Percentiles rank a stretch among this genome's conserved stretches.
These are phyloP conservation scores for Myoxocephalus aenaeus DNA, from an alignment of 2,797 vertebrate species.

Conservation along the genomic window DNA sequence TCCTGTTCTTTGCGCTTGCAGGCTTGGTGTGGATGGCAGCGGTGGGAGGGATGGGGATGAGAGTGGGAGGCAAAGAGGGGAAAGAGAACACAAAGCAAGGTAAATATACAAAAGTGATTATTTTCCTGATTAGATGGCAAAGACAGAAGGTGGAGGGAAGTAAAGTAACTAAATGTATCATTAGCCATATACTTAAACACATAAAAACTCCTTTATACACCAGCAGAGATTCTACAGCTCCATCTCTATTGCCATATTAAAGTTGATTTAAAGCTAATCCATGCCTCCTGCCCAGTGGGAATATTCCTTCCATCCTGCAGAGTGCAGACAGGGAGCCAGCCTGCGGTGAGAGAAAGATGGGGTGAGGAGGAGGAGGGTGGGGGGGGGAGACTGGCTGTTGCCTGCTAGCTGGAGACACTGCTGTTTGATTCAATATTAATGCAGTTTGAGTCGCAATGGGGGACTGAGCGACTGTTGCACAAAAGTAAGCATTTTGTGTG, in stretches of 20 bases:
- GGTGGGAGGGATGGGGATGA: constrained; percentile 75
- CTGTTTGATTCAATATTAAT: constrained; percentile 91
- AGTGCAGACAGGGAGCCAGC: constrained; percentile 85
- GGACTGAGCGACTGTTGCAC: constrained; percentile 84
- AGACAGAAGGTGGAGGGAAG: constrained; percentile 43
- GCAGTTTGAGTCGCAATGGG: constrained; percentile 86
- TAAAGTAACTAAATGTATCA: constrained; percentile 57
- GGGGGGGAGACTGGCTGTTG: constrained; percentile 71
- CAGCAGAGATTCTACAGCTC: constrained; percentile 66
- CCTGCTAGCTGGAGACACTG: constrained; percentile 83
- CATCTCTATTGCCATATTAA: constrained; percentile 83
- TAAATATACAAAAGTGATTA: constrained; percentile 76
- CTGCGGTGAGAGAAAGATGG: constrained; percentile 76
- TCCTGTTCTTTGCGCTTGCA: constrained; percentile 99
- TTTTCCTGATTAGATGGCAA: constrained; percentile 39
- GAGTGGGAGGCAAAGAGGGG: constrained; percentile 77
- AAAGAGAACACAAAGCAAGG: constrained; percentile 74
- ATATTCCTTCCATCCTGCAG: constrained; percentile 86
- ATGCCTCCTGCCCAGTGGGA: constrained; percentile 84
- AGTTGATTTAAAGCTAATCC: constrained; percentile 87
- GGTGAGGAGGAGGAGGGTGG: constrained; percentile 29
- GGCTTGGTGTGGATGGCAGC: constrained; percentile 84
- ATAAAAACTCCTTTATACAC: constrained; percentile 67
- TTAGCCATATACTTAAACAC: constrained; percentile 68
- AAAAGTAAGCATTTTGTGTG: constrained; percentile 82